These are phyloP conservation scores for Rhabdophis nuchalis DNA, from an alignment of 2,797 vertebrate species.

Conservation along the genomic window DNA sequence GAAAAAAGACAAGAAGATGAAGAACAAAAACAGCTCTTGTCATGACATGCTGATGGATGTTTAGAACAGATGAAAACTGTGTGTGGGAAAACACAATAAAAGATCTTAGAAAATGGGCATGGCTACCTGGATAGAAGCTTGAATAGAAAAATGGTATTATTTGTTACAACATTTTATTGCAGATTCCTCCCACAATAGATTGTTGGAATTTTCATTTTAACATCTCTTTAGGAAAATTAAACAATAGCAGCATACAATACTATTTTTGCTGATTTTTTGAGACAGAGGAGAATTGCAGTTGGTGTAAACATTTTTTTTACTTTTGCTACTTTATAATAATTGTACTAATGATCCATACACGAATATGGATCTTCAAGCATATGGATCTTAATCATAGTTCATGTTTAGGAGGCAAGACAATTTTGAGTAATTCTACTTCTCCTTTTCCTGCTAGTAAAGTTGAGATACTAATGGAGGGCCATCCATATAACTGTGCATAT, in stretches of 20 bases:
- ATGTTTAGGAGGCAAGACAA: not conserved
- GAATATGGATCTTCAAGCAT: constrained; percentile 14
- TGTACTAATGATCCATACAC: not conserved
- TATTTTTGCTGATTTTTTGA: not conserved
- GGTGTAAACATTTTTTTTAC: not conserved
- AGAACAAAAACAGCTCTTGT: not conserved
- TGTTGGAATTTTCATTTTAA: not conserved
- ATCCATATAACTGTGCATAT: not conserved
- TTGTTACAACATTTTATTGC: not conserved
- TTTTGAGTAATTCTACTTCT: constrained; percentile 9
- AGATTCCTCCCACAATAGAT: not conserved
- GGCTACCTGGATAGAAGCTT: not conserved
- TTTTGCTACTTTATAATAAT: not conserved
- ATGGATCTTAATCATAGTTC: constrained; percentile 10
- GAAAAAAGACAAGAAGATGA: not conserved
- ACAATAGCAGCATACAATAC: not conserved
- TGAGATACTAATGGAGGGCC: accelerated
- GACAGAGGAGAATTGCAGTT: not conserved
- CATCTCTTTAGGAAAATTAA: not conserved
- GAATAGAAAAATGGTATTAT: not conserved
- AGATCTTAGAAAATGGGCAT: not conserved
- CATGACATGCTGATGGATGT: not conserved
- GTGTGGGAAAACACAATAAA: not conserved
- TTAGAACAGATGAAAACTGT: not conserved
- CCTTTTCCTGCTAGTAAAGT: not conserved